A percentile compares a stretch with the other conserved stretches of the same genome.
Evolutionary conservation across 2,888 invertebrate genomes (phyloP).

Genomic region (Diplolepis rosae): DNA sequence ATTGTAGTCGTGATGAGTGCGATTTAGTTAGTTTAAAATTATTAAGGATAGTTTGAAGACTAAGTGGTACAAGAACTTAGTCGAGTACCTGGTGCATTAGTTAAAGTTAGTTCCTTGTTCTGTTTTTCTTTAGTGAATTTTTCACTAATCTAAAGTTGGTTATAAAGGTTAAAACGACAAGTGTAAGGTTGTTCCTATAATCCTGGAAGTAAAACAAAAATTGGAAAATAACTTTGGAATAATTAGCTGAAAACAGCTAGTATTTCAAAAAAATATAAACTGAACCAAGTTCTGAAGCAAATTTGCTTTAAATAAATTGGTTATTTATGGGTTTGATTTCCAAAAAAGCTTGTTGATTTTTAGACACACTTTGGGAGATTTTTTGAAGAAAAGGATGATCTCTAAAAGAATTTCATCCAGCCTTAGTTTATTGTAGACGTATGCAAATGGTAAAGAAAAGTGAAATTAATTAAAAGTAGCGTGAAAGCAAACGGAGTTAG

Average conservation of each 20-base stretch:
- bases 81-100: slow-evolving; percentile 22
- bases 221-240: background rate
- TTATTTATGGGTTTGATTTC: background rate
- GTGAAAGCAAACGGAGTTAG: slow-evolving; percentile 43
- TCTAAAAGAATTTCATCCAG: background rate
- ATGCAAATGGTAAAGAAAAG: slow-evolving; percentile 6
- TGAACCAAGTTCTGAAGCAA: background rate
- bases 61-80: background rate
- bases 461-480: slow-evolving; percentile 2
- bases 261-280: background rate
- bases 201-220: background rate
- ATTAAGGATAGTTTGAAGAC: slow-evolving; percentile 8
- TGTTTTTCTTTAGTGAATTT: background rate
- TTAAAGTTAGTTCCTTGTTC: background rate
- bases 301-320: too few species aligned
- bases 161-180: background rate
- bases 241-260: background rate
- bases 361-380: slow-evolving; percentile 19
- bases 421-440: slow-evolving; percentile 18
- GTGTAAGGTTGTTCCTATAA: background rate
- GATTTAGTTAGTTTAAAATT: slow-evolving; percentile 30
- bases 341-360: slow-evolving; percentile 14
- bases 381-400: background rate
- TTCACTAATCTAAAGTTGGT: background rate
- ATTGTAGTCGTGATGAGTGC: background rate